Evolutionary conservation across 2,797 vertebrate species (phyloP), one percentile per base, ranked within the genome.

Genomic region (Buceros bicornis): DNA sequence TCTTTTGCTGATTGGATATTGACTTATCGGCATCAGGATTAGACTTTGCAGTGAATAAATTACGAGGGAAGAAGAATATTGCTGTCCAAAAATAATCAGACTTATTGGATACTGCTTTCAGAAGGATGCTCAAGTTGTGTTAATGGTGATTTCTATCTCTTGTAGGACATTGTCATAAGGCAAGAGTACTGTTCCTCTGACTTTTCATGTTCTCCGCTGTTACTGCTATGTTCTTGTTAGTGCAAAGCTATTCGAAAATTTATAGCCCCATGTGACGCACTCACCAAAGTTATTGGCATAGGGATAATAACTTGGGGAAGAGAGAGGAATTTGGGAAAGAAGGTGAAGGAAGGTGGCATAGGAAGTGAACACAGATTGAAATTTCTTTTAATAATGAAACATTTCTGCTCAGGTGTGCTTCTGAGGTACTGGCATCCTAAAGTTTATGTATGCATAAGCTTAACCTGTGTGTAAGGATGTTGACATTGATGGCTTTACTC

Each of bases 31-130:
- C 62, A 64, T 65, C 54, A 79, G 73, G 92, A 77, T 96, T 95
- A 93, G 67, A 92, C 66, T 94, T 82, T 83, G 91, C 82, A 87
- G 42, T 95, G 89, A 96, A 95, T 95, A 88, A 89, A 97, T 96
- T 92, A 60, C 10, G 12, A 81, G 50, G 77, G 54, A 20, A 95
- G 94, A 95, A 84, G 33, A 90, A 65, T 82, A 82, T 79, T 91
- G 40, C 84, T 74, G 18, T 87, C 61, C 50, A 89, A 78, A 76
- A 95, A 94, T 79, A 72, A 76, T 42, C 48, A 65, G 7, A 60
- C 31, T 56, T 88, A 82, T 14, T 81, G 29, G 33, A 65, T 67
- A 42, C 43, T 77, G 33, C 31, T 62, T 82, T 82, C 65, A 53
- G 51, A 16, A 50, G 31, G 21, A 60, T 84, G 76, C 26, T 94